phyloP scores from a whole-genome alignment of 2,797 vertebrate genomes.

The Lepus townsendii region DNA sequence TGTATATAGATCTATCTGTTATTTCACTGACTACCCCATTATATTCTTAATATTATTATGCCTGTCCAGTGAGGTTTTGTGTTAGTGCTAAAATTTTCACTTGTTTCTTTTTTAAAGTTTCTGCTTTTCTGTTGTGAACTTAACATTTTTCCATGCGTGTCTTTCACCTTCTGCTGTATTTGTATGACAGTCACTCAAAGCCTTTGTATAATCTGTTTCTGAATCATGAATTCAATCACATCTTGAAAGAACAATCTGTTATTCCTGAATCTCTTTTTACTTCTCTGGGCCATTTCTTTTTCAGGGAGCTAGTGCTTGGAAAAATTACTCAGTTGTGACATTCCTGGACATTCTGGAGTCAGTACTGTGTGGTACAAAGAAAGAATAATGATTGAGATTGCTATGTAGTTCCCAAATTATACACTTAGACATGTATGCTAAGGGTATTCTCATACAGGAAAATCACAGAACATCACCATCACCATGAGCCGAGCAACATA shows the following conservation, averaged over 20 bases:
- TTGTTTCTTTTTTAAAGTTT: background rate
- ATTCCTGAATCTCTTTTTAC: background rate
- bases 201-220: background rate
- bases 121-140: background rate
- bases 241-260: background rate
- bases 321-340: constrained; percentile 16
- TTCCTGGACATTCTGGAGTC: background rate
- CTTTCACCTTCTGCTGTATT: background rate
- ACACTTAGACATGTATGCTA: background rate
- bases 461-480: background rate
- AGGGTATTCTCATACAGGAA: background rate
- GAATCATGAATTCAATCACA: background rate
- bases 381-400: background rate
- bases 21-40: background rate
- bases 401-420: background rate
- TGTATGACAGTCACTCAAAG: background rate
- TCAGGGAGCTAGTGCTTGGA: background rate
- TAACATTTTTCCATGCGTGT: background rate
- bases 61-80: background rate
- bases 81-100: background rate
- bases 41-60: background rate
- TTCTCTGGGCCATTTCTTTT: background rate
- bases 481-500: background rate
- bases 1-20: background rate
- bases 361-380: background rate